Evolutionary conservation across 2,888 invertebrate genomes (phyloP), one percentile per base, ranked within the genome.

Genomic region (Philereme vetulata): DNA sequence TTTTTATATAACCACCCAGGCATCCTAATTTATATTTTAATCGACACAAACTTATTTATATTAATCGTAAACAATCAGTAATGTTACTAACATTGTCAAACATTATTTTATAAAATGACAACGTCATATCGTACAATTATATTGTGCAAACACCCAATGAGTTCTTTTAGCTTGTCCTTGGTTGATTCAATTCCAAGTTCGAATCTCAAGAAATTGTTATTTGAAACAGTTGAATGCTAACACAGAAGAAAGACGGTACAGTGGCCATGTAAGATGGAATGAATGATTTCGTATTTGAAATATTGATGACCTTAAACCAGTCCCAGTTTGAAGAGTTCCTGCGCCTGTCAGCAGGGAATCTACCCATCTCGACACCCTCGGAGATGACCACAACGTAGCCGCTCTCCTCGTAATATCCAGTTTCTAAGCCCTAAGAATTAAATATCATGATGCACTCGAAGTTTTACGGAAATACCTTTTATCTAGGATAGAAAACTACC

Each of bases 241-340:
- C 60, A 52, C 49, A 64, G 63, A 65, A 65, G 58, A 64, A 45
- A 50, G 42, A 59, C 50, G 55, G 62, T 56, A 64, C 64, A 66
- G 59, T 73, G 75, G 84, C 77, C 80, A 81, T 85, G 80, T 80
- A 81, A 87, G 78, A 86, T 88, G 89, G 89, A 88, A 89, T 88
- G 89, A 67, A 71, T 70, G 67, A 70, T 64, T 67, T 74, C 80
- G 75, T 76, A 80, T 77, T 78, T 80, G 82, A 82, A 84, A 83
- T 80, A 80, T 79, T 79, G 86, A 91, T 87, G 92, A 95, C 94
- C 94, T 94, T 94, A 85, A 94, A 89, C 95, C 94, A 94, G 86
- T 93, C 93, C 94, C 94, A 94, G 90, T 94, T 93, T 78, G 91
- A 87, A 84, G 93, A 93, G 85, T 92, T 93, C 84, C 93, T 93